Conservation (phyloP, 1,140 invertebrate species). For the Venustaconcha ellipsiformis region DNA sequence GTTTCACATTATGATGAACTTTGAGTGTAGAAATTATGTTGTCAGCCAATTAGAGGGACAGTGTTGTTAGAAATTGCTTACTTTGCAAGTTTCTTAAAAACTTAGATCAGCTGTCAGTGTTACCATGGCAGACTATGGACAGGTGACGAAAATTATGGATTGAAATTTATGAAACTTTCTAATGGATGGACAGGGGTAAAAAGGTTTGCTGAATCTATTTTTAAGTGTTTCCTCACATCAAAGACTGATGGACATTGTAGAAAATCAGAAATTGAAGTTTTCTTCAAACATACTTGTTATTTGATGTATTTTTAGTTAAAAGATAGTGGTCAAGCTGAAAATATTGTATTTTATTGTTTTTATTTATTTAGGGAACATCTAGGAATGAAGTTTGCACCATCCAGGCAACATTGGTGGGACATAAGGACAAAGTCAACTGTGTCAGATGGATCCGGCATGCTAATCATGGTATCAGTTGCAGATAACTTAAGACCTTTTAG, state of each 20-base stretch:
- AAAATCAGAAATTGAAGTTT: not conserved
- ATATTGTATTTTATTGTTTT: not conserved
- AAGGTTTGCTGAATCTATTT: no score
- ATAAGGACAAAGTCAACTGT: constrained; percentile 79
- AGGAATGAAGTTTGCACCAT: constrained; percentile 31
- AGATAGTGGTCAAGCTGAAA: not conserved
- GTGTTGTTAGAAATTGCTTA: no score
- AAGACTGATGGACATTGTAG: not conserved
- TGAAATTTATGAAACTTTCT: no score
- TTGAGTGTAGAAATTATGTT: no score
- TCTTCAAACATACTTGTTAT: not conserved
- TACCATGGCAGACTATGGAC: no score
- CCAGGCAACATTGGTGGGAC: constrained; percentile 71
- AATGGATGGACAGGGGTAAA: no score
- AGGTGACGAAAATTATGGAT: no score
- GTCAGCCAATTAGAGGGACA: no score
- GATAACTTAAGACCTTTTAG: not conserved
- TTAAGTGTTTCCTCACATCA: not conserved
- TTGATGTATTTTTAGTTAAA: not conserved
- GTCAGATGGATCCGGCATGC: constrained; percentile 78
- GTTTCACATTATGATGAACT: no score
- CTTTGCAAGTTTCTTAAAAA: no score
- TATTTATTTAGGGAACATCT: not conserved
- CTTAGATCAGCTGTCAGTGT: no score
- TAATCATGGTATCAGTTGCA: constrained; percentile 10